These are phyloP conservation scores for Pteropus rufus DNA, from an alignment of 2,797 vertebrate species.

Conservation along the genomic window DNA sequence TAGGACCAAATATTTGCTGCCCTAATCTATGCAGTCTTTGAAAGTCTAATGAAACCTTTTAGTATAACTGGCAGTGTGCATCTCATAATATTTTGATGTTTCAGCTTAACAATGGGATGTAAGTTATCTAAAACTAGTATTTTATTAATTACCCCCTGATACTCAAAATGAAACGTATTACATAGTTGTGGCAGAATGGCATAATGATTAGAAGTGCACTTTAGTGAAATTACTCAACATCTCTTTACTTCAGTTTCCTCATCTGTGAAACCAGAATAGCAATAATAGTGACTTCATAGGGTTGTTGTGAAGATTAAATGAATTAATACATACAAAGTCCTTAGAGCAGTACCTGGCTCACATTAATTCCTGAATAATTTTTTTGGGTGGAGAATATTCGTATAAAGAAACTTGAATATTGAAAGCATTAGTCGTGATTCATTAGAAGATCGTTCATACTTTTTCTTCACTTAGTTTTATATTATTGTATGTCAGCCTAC, in stretches of 20 bases:
- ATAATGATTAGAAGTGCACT: neutral
- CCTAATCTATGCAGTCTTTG: neutral
- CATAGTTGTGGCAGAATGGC: neutral
- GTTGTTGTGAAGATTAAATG: neutral
- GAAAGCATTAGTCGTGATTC: neutral
- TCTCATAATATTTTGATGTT: constrained; percentile 16
- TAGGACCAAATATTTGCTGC: neutral
- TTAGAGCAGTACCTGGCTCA: neutral
- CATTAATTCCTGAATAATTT: constrained; percentile 25
- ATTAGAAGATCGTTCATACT: neutral
- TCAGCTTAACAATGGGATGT: neutral
- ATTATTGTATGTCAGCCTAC: neutral
- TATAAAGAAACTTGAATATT: neutral
- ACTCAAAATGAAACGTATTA: neutral
- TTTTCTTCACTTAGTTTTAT: constrained; percentile 41
- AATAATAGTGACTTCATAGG: neutral
- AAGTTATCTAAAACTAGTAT: neutral
- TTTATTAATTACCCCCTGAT: neutral
- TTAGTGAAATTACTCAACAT: neutral
- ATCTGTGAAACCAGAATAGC: neutral
- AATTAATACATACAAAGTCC: neutral
- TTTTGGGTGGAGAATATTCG: neutral
- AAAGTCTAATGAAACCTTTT: constrained; percentile 15
- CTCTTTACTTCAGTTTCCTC: neutral
- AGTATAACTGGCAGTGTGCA: neutral